Conservation (phyloP, 2,888 invertebrate genomes). For the Leptopilina myrica region DNA sequence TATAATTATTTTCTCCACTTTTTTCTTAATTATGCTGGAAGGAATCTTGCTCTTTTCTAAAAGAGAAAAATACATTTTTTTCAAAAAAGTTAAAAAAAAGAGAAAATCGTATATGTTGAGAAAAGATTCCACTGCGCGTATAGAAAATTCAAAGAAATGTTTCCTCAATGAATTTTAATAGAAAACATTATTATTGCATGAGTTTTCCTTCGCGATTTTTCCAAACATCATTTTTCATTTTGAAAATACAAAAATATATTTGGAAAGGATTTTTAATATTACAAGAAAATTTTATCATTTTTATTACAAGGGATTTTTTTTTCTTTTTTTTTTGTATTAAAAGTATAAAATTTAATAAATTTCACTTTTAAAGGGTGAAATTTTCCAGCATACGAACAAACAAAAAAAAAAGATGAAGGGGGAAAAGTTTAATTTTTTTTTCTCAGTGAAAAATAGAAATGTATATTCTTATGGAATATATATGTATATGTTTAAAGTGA, state of each 20-base stretch:
- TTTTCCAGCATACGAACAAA: too few relatives aligned
- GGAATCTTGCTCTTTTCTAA: too few relatives aligned
- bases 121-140: conserved; percentile 15
- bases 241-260: background rate
- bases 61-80: too few relatives aligned
- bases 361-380: too few relatives aligned
- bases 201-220: background rate
- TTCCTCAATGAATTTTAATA: conserved; percentile 8
- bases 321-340: too few relatives aligned
- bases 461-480: background rate
- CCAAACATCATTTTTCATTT: background rate
- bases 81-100: too few relatives aligned
- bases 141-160: conserved; percentile 19
- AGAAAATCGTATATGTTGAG: too few relatives aligned
- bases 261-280: background rate
- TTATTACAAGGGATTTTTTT: too few relatives aligned
- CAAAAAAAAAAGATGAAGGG: too few relatives aligned
- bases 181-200: conserved; percentile 7
- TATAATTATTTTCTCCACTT: too few relatives aligned
- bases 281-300: background rate
- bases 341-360: too few relatives aligned
- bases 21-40: too few relatives aligned
- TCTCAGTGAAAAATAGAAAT: background rate
- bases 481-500: background rate
- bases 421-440: background rate